phyloP scores from a whole-genome alignment of 2,797 vertebrate genomes.

The Pelobates cultripes region DNA sequence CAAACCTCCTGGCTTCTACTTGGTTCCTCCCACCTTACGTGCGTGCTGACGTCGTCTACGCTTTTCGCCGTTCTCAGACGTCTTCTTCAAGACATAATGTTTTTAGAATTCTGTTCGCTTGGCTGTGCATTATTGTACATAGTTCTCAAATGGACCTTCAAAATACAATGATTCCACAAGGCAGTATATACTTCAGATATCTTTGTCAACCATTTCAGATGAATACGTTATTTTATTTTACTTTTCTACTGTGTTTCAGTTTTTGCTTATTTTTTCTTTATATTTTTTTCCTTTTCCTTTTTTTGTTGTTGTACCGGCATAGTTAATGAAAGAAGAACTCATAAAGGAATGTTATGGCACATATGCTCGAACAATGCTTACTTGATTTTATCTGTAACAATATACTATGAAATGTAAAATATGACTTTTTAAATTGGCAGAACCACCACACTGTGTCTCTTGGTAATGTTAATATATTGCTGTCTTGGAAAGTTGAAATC shows the following conservation, averaged over 20 bases:
- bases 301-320: neutral
- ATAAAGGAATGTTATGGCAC: neutral
- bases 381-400: neutral
- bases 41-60: too few species aligned
- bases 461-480: slow-evolving; percentile 50
- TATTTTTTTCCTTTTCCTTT: neutral
- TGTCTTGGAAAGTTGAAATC: slow-evolving; percentile 51
- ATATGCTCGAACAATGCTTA: neutral
- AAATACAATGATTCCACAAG: neutral
- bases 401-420: neutral
- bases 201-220: neutral
- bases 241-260: too few species aligned
- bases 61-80: too few species aligned
- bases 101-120: neutral
- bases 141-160: too few species aligned
- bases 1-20: too few species aligned
- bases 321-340: neutral
- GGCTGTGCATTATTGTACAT: neutral
- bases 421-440: neutral
- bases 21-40: too few species aligned
- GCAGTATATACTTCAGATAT: neutral
- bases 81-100: too few species aligned
- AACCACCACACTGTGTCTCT: slow-evolving; percentile 10
- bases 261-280: neutral
- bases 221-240: neutral